Evolutionary conservation across 2,113 vertebrate species (phyloP).

Genomic region (Mastomys natalensis): DNA sequence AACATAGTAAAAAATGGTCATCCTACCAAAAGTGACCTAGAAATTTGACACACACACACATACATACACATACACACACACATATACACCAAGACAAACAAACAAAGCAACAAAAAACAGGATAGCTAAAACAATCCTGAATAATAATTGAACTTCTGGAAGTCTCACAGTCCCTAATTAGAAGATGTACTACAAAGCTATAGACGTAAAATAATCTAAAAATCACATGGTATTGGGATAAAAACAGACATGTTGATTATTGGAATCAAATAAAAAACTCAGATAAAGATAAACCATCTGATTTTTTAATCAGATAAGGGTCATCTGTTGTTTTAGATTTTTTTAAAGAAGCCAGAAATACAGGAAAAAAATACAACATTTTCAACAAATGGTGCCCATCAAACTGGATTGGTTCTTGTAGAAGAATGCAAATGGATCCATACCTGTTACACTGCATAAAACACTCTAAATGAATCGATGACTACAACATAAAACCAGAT

Average conservation of each 20-base stretch:
- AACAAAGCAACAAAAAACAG: neutral
- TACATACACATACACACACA: neutral
- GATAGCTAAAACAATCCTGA: neutral
- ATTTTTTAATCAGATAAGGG: too few species aligned
- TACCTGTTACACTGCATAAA: neutral
- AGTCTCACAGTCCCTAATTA: neutral
- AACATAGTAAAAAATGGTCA: neutral
- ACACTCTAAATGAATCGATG: neutral
- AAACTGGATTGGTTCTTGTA: neutral
- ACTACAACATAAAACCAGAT: neutral
- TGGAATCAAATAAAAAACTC: neutral
- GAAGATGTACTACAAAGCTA: neutral
- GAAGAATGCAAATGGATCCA: neutral
- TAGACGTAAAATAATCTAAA: neutral
- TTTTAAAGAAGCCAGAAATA: neutral
- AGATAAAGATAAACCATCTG: neutral
- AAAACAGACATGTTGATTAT: neutral
- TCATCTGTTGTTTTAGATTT: neutral
- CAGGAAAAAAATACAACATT: neutral
- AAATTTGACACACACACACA: neutral
- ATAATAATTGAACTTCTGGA: neutral
- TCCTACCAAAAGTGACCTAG: neutral
- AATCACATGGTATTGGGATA: neutral
- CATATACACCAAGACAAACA: neutral
- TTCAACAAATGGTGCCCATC: neutral